A percentile compares a stretch with the other conserved stretches of the same genome.
These are phyloP conservation scores for Notothenia rossii DNA, from an alignment of 2,113 vertebrate species.

Conservation along the genomic window DNA sequence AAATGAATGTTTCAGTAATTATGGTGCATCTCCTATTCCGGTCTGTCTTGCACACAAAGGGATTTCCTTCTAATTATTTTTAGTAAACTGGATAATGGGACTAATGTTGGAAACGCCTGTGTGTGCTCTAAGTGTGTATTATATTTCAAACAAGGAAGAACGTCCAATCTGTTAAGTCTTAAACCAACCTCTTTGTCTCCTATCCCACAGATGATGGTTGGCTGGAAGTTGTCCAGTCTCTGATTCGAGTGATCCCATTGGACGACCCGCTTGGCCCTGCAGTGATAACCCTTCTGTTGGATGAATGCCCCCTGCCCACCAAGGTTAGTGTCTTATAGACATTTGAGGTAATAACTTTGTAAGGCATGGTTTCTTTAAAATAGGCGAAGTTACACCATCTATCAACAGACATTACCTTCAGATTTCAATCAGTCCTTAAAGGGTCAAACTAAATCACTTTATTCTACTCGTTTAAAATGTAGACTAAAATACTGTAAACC, in stretches of 20 bases:
- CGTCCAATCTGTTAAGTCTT: not conserved
- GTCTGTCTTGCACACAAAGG: not conserved
- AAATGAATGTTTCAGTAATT: slow-evolving; percentile 34
- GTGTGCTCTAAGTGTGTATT: not conserved
- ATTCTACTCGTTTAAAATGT: too few relatives aligned
- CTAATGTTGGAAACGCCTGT: not conserved
- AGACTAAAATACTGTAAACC: too few relatives aligned
- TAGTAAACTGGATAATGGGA: not conserved
- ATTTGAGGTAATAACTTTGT: too few relatives aligned
- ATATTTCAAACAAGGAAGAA: not conserved
- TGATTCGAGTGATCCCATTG: slow-evolving; percentile 98
- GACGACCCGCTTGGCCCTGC: slow-evolving; percentile 98
- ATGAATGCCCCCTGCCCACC: slow-evolving; percentile 97
- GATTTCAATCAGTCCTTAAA: too few relatives aligned
- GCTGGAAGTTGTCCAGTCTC: slow-evolving; percentile 98
- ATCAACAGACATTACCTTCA: too few relatives aligned
- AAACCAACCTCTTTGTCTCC: not conserved
- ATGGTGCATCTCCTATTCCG: not conserved
- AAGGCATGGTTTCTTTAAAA: too few relatives aligned
- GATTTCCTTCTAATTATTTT: not conserved
- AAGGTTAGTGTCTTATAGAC: slow-evolving; percentile 83
- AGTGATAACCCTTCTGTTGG: slow-evolving; percentile 96
- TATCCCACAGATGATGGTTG: slow-evolving; percentile 92
- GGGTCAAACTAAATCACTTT: too few relatives aligned
- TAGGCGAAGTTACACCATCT: too few relatives aligned